phyloP scores from a whole-genome alignment of 1,140 invertebrate genomes.

The Elymnias hypermnestra region DNA sequence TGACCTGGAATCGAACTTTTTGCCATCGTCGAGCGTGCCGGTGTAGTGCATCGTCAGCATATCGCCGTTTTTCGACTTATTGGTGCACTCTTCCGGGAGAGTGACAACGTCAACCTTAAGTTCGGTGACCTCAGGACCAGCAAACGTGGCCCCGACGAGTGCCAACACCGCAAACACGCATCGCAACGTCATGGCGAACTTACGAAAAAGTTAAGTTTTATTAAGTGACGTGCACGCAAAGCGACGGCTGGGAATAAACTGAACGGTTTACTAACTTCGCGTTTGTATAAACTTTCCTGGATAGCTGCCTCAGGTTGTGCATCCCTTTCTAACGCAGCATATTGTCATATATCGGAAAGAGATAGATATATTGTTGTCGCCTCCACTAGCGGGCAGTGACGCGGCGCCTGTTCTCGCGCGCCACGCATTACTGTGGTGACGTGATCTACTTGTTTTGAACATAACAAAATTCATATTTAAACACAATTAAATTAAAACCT shows the following conservation, averaged over 20 bases:
- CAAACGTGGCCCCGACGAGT: constrained; percentile 63
- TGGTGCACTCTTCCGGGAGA: constrained; percentile 87
- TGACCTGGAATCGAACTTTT: constrained; percentile 96
- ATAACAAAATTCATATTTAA: too few species aligned
- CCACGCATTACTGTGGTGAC: too few species aligned
- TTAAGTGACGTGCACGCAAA: constrained; percentile 31
- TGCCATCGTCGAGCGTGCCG: constrained; percentile 90
- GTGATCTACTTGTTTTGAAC: too few species aligned
- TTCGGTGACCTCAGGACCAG: constrained; percentile 70
- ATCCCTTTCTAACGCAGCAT: too few species aligned
- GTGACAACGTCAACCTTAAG: constrained; percentile 89
- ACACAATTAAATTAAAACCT: too few species aligned
- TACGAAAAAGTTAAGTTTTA: constrained; percentile 59
- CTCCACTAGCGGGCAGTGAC: too few species aligned
- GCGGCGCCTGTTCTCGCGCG: too few species aligned
- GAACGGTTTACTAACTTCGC: constrained; percentile 25
- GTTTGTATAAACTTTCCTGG: too few species aligned
- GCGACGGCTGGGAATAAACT: constrained; percentile 43
- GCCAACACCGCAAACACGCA: constrained; percentile 63
- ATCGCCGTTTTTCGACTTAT: constrained; percentile 90
- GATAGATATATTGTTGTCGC: too few species aligned
- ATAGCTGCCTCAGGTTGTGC: too few species aligned
- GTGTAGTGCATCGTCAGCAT: constrained; percentile 96
- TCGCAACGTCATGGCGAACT: constrained; percentile 59
- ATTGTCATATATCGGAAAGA: too few species aligned